phyloP scores from a whole-genome alignment of 2,888 invertebrate genomes.

The Platycheirus albimanus region DNA sequence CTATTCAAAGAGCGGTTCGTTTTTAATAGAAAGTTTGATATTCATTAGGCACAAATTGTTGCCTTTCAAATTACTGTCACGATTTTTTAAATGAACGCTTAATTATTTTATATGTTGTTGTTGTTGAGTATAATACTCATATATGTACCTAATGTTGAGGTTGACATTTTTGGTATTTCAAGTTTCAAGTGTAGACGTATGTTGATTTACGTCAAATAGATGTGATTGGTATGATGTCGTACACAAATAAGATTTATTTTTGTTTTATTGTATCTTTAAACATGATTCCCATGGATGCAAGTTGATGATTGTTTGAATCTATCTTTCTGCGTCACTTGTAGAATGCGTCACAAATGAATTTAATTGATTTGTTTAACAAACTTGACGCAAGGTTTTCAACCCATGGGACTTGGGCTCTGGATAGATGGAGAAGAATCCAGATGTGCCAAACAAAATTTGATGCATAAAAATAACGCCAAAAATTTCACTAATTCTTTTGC shows the following conservation, averaged over 20 bases:
- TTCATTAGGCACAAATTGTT: constrained; percentile 13
- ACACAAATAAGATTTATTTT: not conserved
- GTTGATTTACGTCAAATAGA: constrained; percentile 25
- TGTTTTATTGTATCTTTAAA: not conserved
- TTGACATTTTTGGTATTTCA: not conserved
- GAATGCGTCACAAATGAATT: too few species aligned
- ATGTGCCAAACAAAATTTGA: too few species aligned
- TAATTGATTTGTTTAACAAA: too few species aligned
- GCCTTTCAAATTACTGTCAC: constrained; percentile 60
- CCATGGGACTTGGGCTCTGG: too few species aligned
- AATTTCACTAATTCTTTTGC: too few species aligned
- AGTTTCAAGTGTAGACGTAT: not conserved
- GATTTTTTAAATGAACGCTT: constrained; percentile 44
- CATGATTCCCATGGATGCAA: not conserved
- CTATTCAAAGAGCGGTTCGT: not conserved
- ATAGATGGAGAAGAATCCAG: too few species aligned
- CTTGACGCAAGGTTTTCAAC: too few species aligned
- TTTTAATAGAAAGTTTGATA: not conserved
- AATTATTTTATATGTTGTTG: constrained; percentile 2
- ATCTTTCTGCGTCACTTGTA: too few species aligned
- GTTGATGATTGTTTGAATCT: not conserved
- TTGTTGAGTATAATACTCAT: not conserved
- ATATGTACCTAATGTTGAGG: too few species aligned
- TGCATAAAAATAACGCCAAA: too few species aligned
- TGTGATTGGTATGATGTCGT: constrained; percentile 10